Base-by-base conservation (phyloP, 2,113 vertebrate species). In the Galeopterus variegatus region DNA sequence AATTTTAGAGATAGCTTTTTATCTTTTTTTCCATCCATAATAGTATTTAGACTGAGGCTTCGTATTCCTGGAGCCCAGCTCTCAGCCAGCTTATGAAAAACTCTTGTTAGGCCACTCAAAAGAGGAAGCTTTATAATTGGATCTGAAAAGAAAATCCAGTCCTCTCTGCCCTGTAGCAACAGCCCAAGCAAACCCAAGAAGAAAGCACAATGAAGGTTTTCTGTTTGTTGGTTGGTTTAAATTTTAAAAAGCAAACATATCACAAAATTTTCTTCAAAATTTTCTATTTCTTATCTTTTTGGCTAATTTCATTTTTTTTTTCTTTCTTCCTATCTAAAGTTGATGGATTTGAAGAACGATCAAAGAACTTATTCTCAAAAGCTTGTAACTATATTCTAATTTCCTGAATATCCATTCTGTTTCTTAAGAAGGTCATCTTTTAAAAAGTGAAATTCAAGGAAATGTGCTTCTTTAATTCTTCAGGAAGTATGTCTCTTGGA, bases 341-440 rank as follows among this genome's bases (percentile, higher is more conserved):
- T 77, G 23, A 54, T n/a, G 58, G 21, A 70, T 83, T 72, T 94
- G 45, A 94, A 73, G 26, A 87, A 21, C 88, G 65, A 90, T 76
- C 60, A 84, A 92, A 75, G 28, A 85, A 45, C 1, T 67, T 48
- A 28, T 28, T 88, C 83, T 77, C 72, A 31, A n/a, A 67, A 67
- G 11, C 26, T 73, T 75, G 81, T n/a, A 50, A 33, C 41, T 50
- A 26, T n/a, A 2, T 28, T 80, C 13, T 24, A 21, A 10, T 76
- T 95, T 80, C 52, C 41, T 92, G 69, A 92, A 65, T 95, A 73
- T 28, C 58, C n/a, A 69, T 93, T 75, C 52, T 73, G 24, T 88
- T 93, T 84, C 62, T 76, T 92, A 88, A 81, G n/a, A 95, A 90
- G 33, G 90, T 84, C 45, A 60, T 88, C 28, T 97, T 90, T 85